A percentile compares a stretch with the other conserved stretches of the same genome.
Conservation (phyloP, 23 tunicate species). For the Halocynthia aurantium region DNA sequence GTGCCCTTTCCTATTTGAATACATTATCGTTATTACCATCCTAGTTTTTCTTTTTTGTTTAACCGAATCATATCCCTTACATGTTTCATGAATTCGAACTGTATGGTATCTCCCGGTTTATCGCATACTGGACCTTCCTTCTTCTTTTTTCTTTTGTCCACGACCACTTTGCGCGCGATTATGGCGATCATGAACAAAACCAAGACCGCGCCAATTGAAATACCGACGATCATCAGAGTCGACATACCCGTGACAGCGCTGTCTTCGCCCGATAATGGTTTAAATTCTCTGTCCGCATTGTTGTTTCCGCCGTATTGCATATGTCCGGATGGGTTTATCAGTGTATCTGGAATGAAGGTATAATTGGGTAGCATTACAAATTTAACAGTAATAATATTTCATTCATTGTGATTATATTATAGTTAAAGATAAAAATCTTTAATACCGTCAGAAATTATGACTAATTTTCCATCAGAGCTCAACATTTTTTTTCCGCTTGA, state of each 20-base stretch:
- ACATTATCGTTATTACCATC: too few relatives aligned
- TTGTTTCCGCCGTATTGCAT: neutral
- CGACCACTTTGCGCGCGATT: neutral
- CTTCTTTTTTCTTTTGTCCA: neutral
- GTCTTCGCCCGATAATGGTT: neutral
- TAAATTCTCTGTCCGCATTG: neutral
- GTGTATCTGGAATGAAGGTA: too few relatives aligned
- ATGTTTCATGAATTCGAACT: too few relatives aligned
- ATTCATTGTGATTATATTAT: neutral
- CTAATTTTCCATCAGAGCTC: conserved; percentile 2
- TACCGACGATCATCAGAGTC: neutral
- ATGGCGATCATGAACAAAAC: neutral
- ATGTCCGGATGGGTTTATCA: too few relatives aligned
- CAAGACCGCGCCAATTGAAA: neutral
- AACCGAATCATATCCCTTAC: too few relatives aligned
- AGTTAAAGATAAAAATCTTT: neutral
- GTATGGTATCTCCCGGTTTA: too few relatives aligned
- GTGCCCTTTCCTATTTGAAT: too few relatives aligned
- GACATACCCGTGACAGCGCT: neutral
- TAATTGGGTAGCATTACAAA: neutral
- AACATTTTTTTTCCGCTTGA: neutral
- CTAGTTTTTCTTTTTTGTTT: too few relatives aligned
- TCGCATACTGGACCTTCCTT: neutral
- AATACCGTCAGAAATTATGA: neutral
- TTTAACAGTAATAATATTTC: neutral